These are phyloP conservation scores for Plagiodera versicolora DNA, from an alignment of 2,888 invertebrate species.

Conservation along the genomic window DNA sequence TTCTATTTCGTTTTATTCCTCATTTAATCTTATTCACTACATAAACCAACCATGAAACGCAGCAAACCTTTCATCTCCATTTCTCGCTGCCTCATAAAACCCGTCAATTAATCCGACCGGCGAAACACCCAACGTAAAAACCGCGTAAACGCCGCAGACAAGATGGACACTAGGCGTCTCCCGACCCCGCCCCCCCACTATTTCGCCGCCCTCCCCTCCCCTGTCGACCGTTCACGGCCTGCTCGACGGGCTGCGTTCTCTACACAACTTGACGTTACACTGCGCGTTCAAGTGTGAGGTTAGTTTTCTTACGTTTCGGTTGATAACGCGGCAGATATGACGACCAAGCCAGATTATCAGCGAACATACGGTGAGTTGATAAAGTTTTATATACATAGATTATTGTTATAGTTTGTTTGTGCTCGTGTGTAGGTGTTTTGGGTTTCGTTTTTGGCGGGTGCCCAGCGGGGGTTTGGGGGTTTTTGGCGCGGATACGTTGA, in stretches of 20 bases:
- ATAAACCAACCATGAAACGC: no score
- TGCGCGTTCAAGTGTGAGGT: constrained; percentile 20
- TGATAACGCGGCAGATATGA: constrained; percentile 51
- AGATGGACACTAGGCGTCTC: constrained; percentile 42
- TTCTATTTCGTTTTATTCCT: no score
- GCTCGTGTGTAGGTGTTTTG: constrained; percentile 22
- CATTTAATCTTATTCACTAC: no score
- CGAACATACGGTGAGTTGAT: constrained; percentile 53
- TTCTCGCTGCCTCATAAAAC: no score
- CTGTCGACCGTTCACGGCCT: constrained; percentile 22
- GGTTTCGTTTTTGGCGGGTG: constrained; percentile 14
- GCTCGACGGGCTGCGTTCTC: constrained; percentile 31
- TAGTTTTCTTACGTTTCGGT: constrained; percentile 32
- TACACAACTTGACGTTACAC: constrained; percentile 22
- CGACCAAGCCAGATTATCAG: constrained; percentile 53
- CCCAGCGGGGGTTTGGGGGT: constrained; percentile 2
- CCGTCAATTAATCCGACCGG: no score
- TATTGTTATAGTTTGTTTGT: constrained; percentile 46
- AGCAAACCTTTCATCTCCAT: no score
- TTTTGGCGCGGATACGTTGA: neutral
- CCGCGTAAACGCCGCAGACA: no score
- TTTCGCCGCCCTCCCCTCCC: constrained; percentile 32
- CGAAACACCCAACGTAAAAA: no score
- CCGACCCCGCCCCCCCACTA: constrained; percentile 34
- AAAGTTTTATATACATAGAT: constrained; percentile 52